Evolutionary conservation across 2,888 invertebrate genomes (phyloP).

Genomic region (Epiblema foenella): DNA sequence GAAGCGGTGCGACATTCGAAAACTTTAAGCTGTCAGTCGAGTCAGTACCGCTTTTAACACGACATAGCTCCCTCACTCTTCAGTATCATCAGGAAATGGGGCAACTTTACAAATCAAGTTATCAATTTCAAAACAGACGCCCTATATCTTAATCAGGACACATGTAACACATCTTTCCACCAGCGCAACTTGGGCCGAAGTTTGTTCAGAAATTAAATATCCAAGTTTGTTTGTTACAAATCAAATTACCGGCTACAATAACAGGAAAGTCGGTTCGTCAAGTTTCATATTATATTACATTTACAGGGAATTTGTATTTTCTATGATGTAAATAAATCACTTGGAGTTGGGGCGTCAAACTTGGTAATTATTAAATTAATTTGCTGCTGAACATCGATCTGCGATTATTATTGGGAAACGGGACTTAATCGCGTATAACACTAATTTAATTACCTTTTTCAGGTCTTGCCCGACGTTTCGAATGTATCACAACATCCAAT

Average conservation of each 20-base stretch:
- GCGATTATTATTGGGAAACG: too few relatives aligned
- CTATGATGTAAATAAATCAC: slow-evolving; percentile 36
- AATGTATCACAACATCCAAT: too few relatives aligned
- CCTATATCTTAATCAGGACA: not conserved
- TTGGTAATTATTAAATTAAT: slow-evolving; percentile 26
- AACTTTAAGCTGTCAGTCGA: too few relatives aligned
- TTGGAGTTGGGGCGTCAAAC: slow-evolving; percentile 22
- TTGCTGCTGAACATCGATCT: not conserved
- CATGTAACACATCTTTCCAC: slow-evolving; percentile 26
- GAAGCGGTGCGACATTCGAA: too few relatives aligned
- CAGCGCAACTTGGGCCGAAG: slow-evolving; percentile 45
- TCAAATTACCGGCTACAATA: slow-evolving; percentile 50
- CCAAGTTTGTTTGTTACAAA: slow-evolving; percentile 48
- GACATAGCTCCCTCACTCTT: too few relatives aligned
- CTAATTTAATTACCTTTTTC: too few relatives aligned
- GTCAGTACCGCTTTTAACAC: too few relatives aligned
- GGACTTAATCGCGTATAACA: too few relatives aligned
- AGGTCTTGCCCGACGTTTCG: too few relatives aligned
- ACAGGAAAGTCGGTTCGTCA: slow-evolving; percentile 43
- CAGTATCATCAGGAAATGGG: too few relatives aligned
- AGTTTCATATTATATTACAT: slow-evolving; percentile 43
- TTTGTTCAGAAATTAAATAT: slow-evolving; percentile 51
- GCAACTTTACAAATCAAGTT: not conserved
- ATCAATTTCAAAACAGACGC: not conserved
- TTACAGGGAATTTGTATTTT: slow-evolving; percentile 36